Base-by-base conservation (phyloP, 1,140 invertebrate genomes). In the Rhyacophila brunnea region DNA sequence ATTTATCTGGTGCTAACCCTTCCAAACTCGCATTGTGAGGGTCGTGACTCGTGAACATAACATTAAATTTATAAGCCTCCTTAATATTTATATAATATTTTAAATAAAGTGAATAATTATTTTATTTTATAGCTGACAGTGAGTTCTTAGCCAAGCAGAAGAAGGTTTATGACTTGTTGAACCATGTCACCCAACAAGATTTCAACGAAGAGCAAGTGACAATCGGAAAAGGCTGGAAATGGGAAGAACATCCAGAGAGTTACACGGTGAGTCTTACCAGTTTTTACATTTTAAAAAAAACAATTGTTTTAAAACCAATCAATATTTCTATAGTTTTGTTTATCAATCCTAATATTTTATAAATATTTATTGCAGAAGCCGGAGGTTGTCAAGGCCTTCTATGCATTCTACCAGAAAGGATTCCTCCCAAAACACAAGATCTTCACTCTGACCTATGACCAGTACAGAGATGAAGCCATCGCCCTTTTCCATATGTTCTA, bases 391-490 rank as follows among this genome's bases (percentile, higher is more conserved):
- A 74, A 84, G 43, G 73, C 83, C 46, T 85, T 85, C 72, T 60
- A 76, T 6, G 58, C 71, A 13, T 66, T 69, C 44, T 83, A 79
- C 69, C 78, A 80, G 13, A 47, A 73, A 11, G 80, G 76, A 6
- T 70, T 79, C 58, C 51, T 82, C 11, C 65, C 80, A 0, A 74
- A 72, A 53, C 75, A 77, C 44, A 72, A 77, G 47, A 71, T 82
- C 35, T 87, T 84, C 68, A 79, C 80, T 6, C 38, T 80, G 9
- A 75, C 78, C 51, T 74, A 83, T 47, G 71, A 76, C 2, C 72
- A 68, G 9, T 71, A 80, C n/a, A 67, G 69, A 18, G 68, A 77
- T 1, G 75, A 83, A 51, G 74, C 68, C 2, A 54, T 71, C 0
- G 70, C 73, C 1, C 60, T 85, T 0, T 81, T 80, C 67, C 70